Percentiles rank a stretch among this genome's conserved stretches.
These are phyloP conservation scores for Sycophaga agraensis DNA, from an alignment of 1,140 invertebrate genomes.

Conservation along the genomic window DNA sequence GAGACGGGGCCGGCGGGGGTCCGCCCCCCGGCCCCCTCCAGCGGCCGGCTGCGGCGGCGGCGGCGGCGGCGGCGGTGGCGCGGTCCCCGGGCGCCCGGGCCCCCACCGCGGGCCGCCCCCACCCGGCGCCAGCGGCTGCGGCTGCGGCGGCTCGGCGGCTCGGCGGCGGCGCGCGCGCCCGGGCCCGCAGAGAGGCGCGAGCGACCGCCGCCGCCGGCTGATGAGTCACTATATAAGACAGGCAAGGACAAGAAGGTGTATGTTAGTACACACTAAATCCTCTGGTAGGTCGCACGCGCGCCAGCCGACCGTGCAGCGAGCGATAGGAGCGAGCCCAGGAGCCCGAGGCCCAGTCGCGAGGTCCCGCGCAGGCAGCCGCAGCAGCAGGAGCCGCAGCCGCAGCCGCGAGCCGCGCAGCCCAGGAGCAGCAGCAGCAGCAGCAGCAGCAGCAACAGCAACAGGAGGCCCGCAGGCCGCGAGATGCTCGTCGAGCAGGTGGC, in stretches of 20 bases:
- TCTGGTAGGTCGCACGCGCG: constrained; percentile 49
- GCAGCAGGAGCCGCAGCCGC: no score
- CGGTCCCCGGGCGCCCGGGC: constrained; percentile 5
- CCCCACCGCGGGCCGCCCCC: constrained; percentile 2
- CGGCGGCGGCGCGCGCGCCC: neutral
- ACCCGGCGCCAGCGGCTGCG: constrained; percentile 42
- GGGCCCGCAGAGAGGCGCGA: constrained; percentile 1
- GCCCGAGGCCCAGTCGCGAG: no score
- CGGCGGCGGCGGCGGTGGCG: neutral
- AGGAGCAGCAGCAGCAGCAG: no score
- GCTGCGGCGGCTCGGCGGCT: constrained; percentile 3
- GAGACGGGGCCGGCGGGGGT: constrained; percentile 26
- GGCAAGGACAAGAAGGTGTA: constrained; percentile 57
- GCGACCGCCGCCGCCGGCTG: constrained; percentile 41
- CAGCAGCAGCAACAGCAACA: neutral
- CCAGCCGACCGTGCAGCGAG: constrained; percentile 27
- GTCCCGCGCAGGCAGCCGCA: no score
- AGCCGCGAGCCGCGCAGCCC: no score
- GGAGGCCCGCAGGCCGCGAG: neutral
- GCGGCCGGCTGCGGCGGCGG: neutral
- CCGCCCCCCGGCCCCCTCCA: constrained; percentile 35
- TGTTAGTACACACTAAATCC: constrained; percentile 55
- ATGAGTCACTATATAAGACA: constrained; percentile 58
- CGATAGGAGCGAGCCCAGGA: no score
- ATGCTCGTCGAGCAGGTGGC: constrained; percentile 45